Evolutionary conservation across 1,140 invertebrate genomes (phyloP).

Genomic region (Hycleus phaleratus): DNA sequence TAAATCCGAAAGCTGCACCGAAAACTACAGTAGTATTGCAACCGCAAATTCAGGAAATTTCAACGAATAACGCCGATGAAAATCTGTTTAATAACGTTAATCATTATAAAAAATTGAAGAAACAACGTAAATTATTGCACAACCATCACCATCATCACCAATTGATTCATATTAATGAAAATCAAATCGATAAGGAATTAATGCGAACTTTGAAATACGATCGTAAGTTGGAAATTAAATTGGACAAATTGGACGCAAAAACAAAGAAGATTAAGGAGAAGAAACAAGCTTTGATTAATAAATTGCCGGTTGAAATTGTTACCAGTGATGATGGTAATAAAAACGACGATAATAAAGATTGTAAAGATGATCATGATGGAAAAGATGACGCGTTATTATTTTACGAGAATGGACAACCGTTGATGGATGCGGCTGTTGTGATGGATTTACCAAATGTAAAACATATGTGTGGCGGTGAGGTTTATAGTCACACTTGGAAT

Average conservation of each 20-base stretch:
- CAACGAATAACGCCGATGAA: constrained; percentile 22
- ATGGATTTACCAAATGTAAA: constrained; percentile 17
- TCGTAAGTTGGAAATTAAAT: constrained; percentile 33
- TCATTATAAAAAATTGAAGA: neutral
- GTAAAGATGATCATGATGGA: neutral
- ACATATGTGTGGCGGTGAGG: constrained; percentile 33
- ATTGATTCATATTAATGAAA: neutral
- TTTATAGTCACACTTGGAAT: constrained; percentile 38
- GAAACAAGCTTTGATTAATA: constrained; percentile 25
- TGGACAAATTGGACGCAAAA: constrained; percentile 39
- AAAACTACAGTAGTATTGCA: too few species aligned
- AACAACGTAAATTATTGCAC: too few species aligned
- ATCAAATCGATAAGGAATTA: neutral
- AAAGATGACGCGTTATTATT: too few species aligned
- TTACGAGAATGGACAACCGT: neutral
- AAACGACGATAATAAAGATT: neutral
- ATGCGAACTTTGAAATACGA: constrained; percentile 33
- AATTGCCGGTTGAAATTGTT: neutral
- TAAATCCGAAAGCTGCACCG: too few species aligned
- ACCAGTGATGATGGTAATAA: neutral
- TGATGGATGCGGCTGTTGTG: constrained; percentile 34
- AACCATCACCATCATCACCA: too few species aligned
- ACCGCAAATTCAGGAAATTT: neutral
- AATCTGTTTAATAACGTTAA: constrained; percentile 20
- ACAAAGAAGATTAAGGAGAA: constrained; percentile 39